Conservation (phyloP, 2,888 invertebrate genomes). For the Unio pictorum region DNA sequence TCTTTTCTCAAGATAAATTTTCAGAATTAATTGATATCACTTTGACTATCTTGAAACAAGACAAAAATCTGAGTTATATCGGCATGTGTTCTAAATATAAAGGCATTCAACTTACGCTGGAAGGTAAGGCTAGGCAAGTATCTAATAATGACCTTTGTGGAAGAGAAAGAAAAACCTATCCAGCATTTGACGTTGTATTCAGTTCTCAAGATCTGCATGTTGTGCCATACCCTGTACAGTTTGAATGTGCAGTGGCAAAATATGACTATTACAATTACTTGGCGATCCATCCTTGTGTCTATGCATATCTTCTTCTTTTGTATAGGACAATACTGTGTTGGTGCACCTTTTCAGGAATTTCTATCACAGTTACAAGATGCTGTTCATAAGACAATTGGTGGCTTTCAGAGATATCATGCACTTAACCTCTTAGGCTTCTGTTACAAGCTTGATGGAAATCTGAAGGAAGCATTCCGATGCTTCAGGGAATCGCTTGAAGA, state of each 20-base stretch:
- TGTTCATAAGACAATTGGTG: not conserved
- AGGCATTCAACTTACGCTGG: not conserved
- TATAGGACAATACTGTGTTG: not conserved
- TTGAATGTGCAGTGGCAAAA: constrained; percentile 11
- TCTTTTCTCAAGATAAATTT: too few relatives aligned
- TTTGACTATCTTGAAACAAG: not conserved
- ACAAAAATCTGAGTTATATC: not conserved
- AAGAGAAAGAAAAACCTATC: too few relatives aligned
- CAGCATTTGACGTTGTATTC: constrained; percentile 9
- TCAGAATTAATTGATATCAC: too few relatives aligned
- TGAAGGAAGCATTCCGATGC: too few relatives aligned
- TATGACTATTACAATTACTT: constrained; percentile 1
- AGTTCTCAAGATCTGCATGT: constrained; percentile 4
- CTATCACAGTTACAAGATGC: constrained; percentile 3
- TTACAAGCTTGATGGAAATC: too few relatives aligned
- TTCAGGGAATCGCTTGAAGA: too few relatives aligned
- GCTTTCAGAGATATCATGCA: not conserved
- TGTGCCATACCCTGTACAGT: constrained; percentile 12
- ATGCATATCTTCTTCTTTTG: constrained; percentile 7
- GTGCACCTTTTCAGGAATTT: not conserved
- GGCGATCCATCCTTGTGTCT: constrained; percentile 11
- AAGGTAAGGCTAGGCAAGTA: not conserved
- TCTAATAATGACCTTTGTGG: too few relatives aligned
- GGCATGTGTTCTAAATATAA: not conserved
- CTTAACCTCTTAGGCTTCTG: too few relatives aligned